Evolutionary conservation across 2,888 invertebrate species (phyloP).

Genomic region (Erannis defoliaria): DNA sequence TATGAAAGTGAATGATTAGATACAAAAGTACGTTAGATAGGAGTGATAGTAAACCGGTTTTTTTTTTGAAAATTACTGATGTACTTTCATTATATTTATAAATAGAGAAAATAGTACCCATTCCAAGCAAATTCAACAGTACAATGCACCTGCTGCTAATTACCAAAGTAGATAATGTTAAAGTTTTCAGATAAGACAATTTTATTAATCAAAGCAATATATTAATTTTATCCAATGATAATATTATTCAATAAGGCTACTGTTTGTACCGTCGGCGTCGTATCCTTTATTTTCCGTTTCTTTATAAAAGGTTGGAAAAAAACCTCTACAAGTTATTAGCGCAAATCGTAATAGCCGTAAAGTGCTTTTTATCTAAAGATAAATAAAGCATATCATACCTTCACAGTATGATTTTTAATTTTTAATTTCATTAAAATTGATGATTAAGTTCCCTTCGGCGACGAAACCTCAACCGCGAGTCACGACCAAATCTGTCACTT

Average conservation of each 20-base stretch:
- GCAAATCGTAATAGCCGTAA: too few species aligned
- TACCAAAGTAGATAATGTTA: not conserved
- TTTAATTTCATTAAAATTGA: not conserved
- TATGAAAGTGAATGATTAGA: slow-evolving; percentile 43
- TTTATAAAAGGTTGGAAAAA: too few species aligned
- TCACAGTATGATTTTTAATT: too few species aligned
- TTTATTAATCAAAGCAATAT: not conserved
- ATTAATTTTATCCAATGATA: not conserved
- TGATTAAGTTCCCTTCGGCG: slow-evolving; percentile 1
- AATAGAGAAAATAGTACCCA: not conserved
- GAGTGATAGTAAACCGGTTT: not conserved
- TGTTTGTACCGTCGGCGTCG: too few species aligned
- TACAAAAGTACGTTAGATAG: slow-evolving; percentile 12
- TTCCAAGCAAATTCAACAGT: not conserved
- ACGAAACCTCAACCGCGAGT: slow-evolving; percentile 11
- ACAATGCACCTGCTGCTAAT: not conserved
- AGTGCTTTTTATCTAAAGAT: too few species aligned
- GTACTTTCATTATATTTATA: not conserved
- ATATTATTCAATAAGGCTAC: too few species aligned
- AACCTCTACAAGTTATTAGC: too few species aligned
- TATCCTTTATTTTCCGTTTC: too few species aligned
- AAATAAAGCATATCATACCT: too few species aligned
- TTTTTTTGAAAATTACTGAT: not conserved
- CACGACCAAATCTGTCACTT: slow-evolving; percentile 7
- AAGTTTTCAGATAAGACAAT: not conserved